Evolutionary conservation across 2,797 vertebrate species (phyloP).

Genomic region (Liparis tanakae): DNA sequence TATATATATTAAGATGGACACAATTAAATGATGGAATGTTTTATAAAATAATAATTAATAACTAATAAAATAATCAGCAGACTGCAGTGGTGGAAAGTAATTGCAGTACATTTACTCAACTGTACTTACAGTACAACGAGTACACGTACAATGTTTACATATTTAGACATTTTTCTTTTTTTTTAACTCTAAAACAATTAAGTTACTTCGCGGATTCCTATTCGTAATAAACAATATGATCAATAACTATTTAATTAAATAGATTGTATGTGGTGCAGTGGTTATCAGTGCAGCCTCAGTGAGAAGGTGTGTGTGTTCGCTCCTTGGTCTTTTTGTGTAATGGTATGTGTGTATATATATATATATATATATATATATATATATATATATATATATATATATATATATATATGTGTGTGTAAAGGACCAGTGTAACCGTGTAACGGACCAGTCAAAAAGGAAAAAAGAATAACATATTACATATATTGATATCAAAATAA

Average conservation of each 20-base stretch:
- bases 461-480: not conserved
- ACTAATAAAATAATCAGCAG: not conserved
- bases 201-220: not conserved
- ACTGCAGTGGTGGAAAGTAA: conserved; percentile 32
- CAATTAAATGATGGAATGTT: not conserved
- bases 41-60: not conserved
- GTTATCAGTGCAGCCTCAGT: not conserved
- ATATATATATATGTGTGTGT: too few species aligned
- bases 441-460: not conserved
- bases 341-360: not conserved
- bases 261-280: not conserved
- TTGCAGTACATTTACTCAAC: not conserved
- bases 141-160: not conserved
- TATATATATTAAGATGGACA: not conserved
- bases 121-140: too few species aligned
- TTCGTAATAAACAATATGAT: not conserved
- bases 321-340: not conserved
- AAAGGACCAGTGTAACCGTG: not conserved
- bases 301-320: not conserved
- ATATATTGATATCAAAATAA: not conserved
- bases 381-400: too few species aligned
- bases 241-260: not conserved
- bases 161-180: not conserved
- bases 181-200: not conserved
- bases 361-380: too few species aligned